Conservation (phyloP, 2,113 vertebrate genomes). For the Paralichthys olivaceus region DNA sequence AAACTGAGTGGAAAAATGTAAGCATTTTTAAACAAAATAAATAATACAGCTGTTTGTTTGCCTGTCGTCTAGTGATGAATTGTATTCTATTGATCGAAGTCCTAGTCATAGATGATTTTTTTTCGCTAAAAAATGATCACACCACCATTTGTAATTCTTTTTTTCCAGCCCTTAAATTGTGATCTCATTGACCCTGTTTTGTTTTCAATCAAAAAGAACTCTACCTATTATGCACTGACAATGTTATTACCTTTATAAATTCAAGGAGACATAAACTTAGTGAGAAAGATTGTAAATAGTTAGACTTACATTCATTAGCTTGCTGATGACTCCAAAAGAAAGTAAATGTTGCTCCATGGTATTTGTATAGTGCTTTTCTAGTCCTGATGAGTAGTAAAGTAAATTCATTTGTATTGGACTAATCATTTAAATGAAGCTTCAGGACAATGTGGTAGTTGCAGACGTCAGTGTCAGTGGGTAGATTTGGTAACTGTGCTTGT, state of each 20-base stretch:
- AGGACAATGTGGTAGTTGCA: not conserved
- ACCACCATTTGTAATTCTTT: not conserved
- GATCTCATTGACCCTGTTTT: not conserved
- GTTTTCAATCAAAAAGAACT: not conserved
- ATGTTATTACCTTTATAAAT: no score
- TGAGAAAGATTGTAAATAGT: not conserved
- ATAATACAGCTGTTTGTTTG: not conserved
- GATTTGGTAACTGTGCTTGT: slow-evolving; percentile 15
- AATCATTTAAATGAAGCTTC: not conserved
- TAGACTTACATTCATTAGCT: not conserved
- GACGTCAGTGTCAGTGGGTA: slow-evolving; percentile 1
- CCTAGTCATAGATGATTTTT: not conserved
- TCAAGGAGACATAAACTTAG: not conserved
- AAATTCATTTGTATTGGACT: not conserved
- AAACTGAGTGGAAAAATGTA: not conserved
- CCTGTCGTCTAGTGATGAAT: not conserved
- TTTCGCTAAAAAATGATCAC: no score
- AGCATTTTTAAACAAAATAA: not conserved
- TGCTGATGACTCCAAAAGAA: not conserved
- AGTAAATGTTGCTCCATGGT: not conserved
- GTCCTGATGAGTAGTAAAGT: not conserved
- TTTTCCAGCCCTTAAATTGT: not conserved
- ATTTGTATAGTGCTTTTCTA: no score
- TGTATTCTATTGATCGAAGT: not conserved
- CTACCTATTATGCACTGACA: not conserved